These are phyloP conservation scores for Nothocercus julius DNA, from an alignment of 2,113 vertebrate genomes.

Conservation along the genomic window DNA sequence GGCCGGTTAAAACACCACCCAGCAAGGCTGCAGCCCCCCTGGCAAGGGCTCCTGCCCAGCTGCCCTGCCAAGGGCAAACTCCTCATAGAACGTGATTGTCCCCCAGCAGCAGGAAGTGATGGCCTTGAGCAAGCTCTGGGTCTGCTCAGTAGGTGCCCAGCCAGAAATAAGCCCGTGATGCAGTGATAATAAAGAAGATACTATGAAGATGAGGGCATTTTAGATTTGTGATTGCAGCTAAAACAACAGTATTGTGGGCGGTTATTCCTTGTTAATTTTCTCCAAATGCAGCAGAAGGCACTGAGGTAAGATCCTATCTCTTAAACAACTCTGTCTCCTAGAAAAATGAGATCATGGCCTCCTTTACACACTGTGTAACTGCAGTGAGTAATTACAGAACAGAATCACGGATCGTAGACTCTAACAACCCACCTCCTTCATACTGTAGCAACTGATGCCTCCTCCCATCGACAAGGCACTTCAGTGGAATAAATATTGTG, in stretches of 20 bases:
- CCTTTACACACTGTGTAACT: not conserved
- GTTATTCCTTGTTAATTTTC: conserved; percentile 17
- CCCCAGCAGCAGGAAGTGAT: not conserved
- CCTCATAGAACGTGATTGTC: not conserved
- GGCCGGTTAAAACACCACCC: not conserved
- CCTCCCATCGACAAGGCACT: not conserved
- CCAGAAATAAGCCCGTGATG: not conserved
- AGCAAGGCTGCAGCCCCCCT: not conserved
- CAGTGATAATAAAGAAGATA: not conserved
- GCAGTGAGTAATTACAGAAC: not conserved
- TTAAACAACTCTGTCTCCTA: fast-evolving
- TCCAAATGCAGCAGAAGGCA: not conserved
- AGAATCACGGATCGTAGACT: not conserved
- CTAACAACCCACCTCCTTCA: not conserved
- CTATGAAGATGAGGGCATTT: not conserved
- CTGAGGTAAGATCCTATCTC: not conserved
- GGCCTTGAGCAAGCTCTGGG: not conserved
- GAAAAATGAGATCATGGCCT: not conserved
- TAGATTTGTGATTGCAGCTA: conserved; percentile 6
- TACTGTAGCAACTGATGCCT: not conserved
- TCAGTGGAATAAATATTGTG: not conserved
- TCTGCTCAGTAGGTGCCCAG: not conserved
- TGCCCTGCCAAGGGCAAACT: not conserved
- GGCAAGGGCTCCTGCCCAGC: not conserved
- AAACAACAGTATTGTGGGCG: not conserved